Conservation (phyloP, 2,113 vertebrate genomes). For the Scopus umbretta region DNA sequence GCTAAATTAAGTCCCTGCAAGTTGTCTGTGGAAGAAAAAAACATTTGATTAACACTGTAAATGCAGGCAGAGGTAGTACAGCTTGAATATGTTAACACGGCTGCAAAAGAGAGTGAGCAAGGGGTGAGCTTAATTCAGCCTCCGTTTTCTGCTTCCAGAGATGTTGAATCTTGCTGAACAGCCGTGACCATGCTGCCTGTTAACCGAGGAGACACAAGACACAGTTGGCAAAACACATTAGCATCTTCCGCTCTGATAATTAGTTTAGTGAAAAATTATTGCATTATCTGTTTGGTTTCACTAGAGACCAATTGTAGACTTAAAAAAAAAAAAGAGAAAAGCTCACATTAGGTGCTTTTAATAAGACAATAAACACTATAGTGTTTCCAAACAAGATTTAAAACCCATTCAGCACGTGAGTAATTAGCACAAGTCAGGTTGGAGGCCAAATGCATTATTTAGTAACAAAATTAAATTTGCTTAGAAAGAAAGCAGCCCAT, state of each 20-base stretch:
- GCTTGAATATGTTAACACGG: background rate
- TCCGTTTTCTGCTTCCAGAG: background rate
- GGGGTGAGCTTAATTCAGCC: background rate
- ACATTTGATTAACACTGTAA: background rate
- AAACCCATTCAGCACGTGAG: background rate
- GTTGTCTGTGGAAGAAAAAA: background rate
- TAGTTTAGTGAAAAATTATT: constrained; percentile 70
- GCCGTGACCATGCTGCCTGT: background rate
- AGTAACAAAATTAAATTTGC: constrained; percentile 31
- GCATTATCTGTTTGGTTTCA: constrained; percentile 66
- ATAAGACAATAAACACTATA: constrained; percentile 40
- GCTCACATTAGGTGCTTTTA: constrained; percentile 53
- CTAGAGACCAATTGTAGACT: constrained; percentile 50
- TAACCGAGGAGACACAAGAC: background rate
- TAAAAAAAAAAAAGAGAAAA: background rate
- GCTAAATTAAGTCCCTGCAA: background rate
- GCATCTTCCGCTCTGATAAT: constrained; percentile 72
- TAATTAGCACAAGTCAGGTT: constrained; percentile 31
- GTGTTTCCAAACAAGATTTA: background rate
- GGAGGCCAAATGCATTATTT: constrained; percentile 53
- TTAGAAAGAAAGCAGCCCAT: constrained; percentile 8
- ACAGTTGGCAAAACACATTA: constrained; percentile 62
- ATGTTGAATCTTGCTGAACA: background rate
- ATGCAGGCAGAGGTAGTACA: background rate
- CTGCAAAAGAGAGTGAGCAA: background rate